Evolutionary conservation across 2,113 vertebrate genomes (phyloP).

Genomic region (Myrmecobius fasciatus): DNA sequence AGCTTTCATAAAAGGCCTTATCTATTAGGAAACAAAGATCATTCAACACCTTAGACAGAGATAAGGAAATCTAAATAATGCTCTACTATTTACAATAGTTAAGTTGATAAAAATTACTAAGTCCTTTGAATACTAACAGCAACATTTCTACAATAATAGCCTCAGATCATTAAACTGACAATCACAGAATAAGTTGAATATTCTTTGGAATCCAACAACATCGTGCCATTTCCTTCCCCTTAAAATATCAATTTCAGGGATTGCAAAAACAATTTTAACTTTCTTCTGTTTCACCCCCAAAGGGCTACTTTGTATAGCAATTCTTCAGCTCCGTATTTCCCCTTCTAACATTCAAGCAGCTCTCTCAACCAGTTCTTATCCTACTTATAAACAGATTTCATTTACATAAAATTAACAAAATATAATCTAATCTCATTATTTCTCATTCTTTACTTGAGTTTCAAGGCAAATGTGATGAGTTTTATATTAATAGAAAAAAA

Average conservation of each 20-base stretch:
- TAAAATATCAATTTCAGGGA: not conserved
- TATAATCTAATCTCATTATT: not conserved
- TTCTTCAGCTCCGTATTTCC: not conserved
- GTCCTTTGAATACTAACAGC: not conserved
- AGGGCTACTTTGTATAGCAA: not conserved
- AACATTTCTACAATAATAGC: not conserved
- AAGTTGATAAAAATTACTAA: slow-evolving; percentile 26
- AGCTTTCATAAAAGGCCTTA: slow-evolving; percentile 99
- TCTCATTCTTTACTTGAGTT: not conserved
- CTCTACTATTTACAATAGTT: not conserved
- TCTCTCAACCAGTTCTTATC: not conserved
- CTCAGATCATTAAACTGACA: slow-evolving; percentile 8
- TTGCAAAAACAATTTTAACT: not conserved
- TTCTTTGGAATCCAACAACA: not conserved
- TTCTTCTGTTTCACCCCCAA: not conserved
- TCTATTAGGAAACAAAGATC: slow-evolving; percentile 84
- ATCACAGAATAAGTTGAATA: not conserved
- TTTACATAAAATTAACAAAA: slow-evolving; percentile 35
- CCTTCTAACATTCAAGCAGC: slow-evolving; percentile 8
- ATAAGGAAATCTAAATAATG: slow-evolving; percentile 10
- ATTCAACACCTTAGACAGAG: slow-evolving; percentile 16
- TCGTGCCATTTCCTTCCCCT: not conserved
- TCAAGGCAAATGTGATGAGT: not conserved
- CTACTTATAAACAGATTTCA: slow-evolving; percentile 8
- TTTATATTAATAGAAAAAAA: not conserved